phyloP scores from a whole-genome alignment of 2,888 invertebrate species.

The Mimachlamys varia region DNA sequence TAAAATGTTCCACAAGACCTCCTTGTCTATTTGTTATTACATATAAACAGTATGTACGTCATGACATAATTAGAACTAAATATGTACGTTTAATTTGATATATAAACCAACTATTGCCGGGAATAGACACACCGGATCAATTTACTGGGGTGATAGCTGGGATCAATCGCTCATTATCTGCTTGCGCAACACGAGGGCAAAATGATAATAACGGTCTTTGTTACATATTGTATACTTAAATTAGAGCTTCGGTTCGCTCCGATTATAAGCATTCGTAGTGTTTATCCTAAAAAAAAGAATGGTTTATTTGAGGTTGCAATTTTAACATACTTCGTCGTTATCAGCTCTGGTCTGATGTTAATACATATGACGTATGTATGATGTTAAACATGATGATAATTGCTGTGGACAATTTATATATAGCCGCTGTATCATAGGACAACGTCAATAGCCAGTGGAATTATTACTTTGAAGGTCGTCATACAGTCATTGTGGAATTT shows the following conservation, averaged over 20 bases:
- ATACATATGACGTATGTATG: too few relatives aligned
- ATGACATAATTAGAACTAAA: background rate
- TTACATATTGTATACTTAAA: too few relatives aligned
- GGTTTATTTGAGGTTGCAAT: too few relatives aligned
- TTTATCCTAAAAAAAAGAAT: too few relatives aligned
- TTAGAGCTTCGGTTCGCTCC: too few relatives aligned
- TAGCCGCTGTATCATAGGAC: background rate
- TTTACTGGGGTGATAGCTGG: background rate
- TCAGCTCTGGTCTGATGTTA: too few relatives aligned
- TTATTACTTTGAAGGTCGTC: too few relatives aligned
- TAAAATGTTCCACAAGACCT: too few relatives aligned
- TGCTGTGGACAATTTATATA: background rate
- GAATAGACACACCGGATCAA: background rate
- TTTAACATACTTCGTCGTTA: too few relatives aligned
- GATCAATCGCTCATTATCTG: background rate
- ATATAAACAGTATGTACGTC: background rate
- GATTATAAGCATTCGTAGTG: too few relatives aligned
- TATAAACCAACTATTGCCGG: background rate
- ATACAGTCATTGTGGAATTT: too few relatives aligned
- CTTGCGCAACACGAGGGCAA: background rate
- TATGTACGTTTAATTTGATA: background rate
- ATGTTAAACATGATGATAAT: background rate
- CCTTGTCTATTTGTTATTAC: background rate
- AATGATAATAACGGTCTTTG: background rate
- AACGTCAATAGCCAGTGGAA: too few relatives aligned